Evolutionary conservation across 2,113 vertebrate genomes (phyloP).

Genomic region (Morone saxatilis): DNA sequence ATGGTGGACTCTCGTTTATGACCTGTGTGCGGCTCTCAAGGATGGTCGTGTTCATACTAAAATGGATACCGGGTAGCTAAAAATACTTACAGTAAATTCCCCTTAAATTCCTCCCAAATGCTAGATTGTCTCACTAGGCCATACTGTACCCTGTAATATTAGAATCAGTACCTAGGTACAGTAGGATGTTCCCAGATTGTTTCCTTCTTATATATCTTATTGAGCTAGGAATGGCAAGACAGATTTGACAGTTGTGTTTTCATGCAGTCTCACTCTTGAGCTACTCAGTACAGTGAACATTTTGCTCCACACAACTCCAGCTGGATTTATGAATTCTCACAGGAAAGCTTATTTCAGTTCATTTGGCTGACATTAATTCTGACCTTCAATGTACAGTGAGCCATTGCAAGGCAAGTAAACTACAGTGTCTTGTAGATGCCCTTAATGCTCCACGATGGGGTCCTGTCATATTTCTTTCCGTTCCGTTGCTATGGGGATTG

Average conservation of each 20-base stretch:
- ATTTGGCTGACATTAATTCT: conserved; percentile 43
- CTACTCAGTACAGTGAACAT: conserved; percentile 14
- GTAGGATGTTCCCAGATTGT: not conserved
- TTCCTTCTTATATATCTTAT: conserved; percentile 14
- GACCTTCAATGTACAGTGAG: conserved; percentile 40
- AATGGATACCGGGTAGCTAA: too few species aligned
- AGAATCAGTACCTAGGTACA: not conserved
- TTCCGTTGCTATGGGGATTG: not conserved
- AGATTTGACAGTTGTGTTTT: conserved; percentile 28
- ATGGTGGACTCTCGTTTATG: too few species aligned
- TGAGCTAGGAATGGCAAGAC: conserved; percentile 11
- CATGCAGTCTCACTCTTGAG: conserved; percentile 35
- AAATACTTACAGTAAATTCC: not conserved
- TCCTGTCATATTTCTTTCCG: conserved; percentile 17
- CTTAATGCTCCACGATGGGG: not conserved
- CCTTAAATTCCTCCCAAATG: not conserved
- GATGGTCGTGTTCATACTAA: not conserved
- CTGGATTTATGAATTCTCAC: conserved; percentile 43
- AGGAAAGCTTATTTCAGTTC: conserved; percentile 37
- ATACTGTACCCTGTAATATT: not conserved
- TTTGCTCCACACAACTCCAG: conserved; percentile 2
- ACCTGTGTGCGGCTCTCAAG: not conserved
- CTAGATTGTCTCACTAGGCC: not conserved
- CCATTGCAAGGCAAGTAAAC: conserved; percentile 32
- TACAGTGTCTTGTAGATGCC: conserved; percentile 11